Evolutionary conservation across 2,797 vertebrate species (phyloP), one percentile per base, ranked within the genome.

Genomic region (Mareca strepera): DNA sequence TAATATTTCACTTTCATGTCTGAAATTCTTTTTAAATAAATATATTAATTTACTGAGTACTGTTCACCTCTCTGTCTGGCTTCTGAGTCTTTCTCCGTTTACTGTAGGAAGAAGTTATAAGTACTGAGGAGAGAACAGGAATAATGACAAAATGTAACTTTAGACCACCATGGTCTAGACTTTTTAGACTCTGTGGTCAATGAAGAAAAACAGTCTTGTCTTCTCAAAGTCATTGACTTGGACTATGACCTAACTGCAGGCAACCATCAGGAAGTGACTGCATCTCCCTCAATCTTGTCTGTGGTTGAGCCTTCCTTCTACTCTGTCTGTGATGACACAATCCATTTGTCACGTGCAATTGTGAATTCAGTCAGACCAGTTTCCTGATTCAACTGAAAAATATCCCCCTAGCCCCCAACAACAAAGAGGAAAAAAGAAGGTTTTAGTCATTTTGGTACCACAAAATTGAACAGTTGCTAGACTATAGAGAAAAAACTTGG

Each of bases 351-450:
- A 35, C 11, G 10, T 67, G 11, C 8, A 58, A 4, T 1, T 63
- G 29, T 28, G 23, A 67, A 2, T 60, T 56, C 18, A 33, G 25
- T 39, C 1, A 0, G 21, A 64, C 43, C 53, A 48, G 6, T 7
- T 41, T 39, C 18, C 17, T 52, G 8, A 39, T 52, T 17, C 29
- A 23, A 21, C 6, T 59, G 50, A 46, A 72, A 81, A 26, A 7
- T 2, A 46, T 2, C 28, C 10, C 28, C 2, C 1, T 11, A 13
- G 5, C 17, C 35, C 23, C 25, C 26, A 63, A 18, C 60, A n/a
- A 3, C 5, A 31, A n/a, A 16, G 35, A 35, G 18, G 4, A 26
- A 17, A 11, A 23, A 35, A 22, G 39, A 0, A 3, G 15, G 0
- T 21, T 67, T 26, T 74, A 33, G 4, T 62, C 14, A 44, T 9